Conservation (phyloP, 2,888 invertebrate species). For the Yponomeuta cagnagella region DNA sequence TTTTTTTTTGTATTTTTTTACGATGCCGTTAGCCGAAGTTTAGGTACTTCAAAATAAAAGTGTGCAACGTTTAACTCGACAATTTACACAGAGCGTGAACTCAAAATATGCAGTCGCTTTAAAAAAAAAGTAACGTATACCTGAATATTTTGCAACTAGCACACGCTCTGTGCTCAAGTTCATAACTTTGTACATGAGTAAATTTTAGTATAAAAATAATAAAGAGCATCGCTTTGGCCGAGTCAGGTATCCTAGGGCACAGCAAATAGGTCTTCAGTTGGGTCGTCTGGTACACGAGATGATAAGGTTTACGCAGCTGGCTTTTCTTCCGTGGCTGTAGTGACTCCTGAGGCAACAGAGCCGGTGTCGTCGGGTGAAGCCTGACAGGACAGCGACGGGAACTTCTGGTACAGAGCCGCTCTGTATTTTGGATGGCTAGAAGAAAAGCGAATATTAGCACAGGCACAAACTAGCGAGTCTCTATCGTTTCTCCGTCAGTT, state of each 20-base stretch:
- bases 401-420: constrained; percentile 83
- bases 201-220: constrained; percentile 68
- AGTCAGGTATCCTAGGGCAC: constrained; percentile 37
- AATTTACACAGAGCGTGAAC: constrained; percentile 59
- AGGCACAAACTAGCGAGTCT: background rate
- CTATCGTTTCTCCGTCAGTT: no score
- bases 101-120: constrained; percentile 57
- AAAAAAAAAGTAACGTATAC: constrained; percentile 6
- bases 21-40: constrained; percentile 50
- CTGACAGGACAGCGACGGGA: constrained; percentile 85
- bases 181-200: constrained; percentile 66
- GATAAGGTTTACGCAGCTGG: constrained; percentile 71
- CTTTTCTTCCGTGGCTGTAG: constrained; percentile 81
- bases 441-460: constrained; percentile 22
- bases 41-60: constrained; percentile 54
- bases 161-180: constrained; percentile 63
- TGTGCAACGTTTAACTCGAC: constrained; percentile 68
- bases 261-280: constrained; percentile 21
- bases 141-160: constrained; percentile 61
- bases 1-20: constrained; percentile 52
- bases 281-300: background rate
- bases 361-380: constrained; percentile 75
- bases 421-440: constrained; percentile 87
- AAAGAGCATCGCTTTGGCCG: constrained; percentile 62
- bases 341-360: constrained; percentile 81